phyloP scores from a whole-genome alignment of 2,797 vertebrate species.

The Babyrousa celebensis region DNA sequence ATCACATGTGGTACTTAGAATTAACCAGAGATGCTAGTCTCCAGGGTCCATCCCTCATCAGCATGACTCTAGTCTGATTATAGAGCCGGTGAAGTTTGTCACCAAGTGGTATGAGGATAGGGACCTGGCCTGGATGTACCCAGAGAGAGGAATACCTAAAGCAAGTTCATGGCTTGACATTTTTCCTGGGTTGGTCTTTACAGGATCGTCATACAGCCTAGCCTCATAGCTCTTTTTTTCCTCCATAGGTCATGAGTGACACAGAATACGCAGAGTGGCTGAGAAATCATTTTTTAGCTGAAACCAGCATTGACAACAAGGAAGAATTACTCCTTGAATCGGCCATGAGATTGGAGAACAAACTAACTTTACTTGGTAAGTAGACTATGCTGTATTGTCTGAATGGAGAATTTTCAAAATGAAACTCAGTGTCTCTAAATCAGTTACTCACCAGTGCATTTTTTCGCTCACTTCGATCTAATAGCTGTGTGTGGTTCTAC shows the following conservation, averaged over 20 bases:
- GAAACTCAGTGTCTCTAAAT: neutral
- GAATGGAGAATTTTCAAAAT: neutral
- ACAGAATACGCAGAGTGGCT: conserved; percentile 95
- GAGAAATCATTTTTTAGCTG: conserved; percentile 94
- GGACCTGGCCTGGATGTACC: neutral
- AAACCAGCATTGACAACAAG: conserved; percentile 96
- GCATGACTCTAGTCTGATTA: neutral
- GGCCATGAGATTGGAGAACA: conserved; percentile 94
- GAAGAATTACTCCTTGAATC: conserved; percentile 96
- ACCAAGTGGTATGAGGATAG: fast-evolving
- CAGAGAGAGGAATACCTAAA: neutral
- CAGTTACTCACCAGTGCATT: neutral
- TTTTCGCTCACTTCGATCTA: neutral
- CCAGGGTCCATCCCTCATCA: fast-evolving
- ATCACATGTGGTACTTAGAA: neutral
- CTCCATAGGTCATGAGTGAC: conserved; percentile 92
- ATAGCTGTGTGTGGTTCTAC: neutral
- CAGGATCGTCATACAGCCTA: neutral
- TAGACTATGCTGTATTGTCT: neutral
- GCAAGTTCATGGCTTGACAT: neutral
- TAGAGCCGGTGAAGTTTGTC: neutral
- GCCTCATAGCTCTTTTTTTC: neutral
- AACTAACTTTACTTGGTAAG: conserved; percentile 96
- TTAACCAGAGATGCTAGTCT: neutral
- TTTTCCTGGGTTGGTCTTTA: neutral